Conservation (phyloP, 30 jellyfish, hydroid and myxozoan species). For the Turritopsis rubra region DNA sequence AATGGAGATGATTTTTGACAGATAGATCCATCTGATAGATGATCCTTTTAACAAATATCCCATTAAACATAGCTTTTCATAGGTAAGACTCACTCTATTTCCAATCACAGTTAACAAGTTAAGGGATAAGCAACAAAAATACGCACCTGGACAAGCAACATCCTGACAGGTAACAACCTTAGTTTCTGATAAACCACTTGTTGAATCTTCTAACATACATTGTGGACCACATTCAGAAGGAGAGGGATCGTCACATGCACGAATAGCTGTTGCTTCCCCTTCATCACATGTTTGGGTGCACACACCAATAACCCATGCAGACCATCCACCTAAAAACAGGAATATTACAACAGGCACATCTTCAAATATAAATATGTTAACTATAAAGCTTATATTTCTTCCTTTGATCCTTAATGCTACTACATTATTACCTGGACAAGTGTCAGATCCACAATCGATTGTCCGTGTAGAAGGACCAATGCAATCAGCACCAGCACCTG, state of each 20-base stretch:
- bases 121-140: too few relatives aligned
- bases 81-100: too few relatives aligned
- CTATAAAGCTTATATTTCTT: neutral
- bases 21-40: too few relatives aligned
- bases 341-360: neutral
- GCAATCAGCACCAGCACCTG: neutral
- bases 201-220: neutral
- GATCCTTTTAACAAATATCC: too few relatives aligned
- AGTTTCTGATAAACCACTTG: neutral
- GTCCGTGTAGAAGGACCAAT: neutral
- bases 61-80: too few relatives aligned
- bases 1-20: too few relatives aligned
- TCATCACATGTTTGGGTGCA: neutral
- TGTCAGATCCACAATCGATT: neutral
- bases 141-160: neutral
- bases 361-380: neutral
- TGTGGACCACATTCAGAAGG: neutral
- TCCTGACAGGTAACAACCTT: neutral
- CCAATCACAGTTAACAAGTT: too few relatives aligned
- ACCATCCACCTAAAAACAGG: neutral
- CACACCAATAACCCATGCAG: neutral
- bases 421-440: neutral
- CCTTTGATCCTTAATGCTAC: neutral
- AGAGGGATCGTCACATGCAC: neutral
- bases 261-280: neutral